These are phyloP conservation scores for Bombus waltoni DNA, from an alignment of 1,140 invertebrate genomes.

Conservation along the genomic window DNA sequence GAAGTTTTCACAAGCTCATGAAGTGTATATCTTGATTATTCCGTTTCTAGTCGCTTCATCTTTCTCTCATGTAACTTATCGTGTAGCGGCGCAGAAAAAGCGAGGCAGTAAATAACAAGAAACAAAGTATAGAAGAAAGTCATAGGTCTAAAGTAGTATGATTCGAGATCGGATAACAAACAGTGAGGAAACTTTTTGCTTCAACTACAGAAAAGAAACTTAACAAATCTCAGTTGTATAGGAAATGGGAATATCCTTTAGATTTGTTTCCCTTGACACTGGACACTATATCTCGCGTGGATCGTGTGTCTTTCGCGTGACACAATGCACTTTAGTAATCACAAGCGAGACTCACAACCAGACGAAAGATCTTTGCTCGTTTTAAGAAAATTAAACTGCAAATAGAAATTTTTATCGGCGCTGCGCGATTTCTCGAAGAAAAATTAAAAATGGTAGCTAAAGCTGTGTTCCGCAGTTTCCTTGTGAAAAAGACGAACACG, in stretches of 20 bases:
- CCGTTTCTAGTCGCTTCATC: background rate
- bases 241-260: no score
- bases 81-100: background rate
- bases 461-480: no score
- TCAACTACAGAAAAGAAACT: background rate
- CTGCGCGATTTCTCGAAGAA: no score
- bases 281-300: no score
- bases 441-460: no score
- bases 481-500: no score
- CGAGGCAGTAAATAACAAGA: background rate
- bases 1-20: background rate
- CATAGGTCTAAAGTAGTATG: background rate
- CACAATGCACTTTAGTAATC: no score
- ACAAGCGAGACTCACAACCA: no score
- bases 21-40: background rate
- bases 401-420: no score
- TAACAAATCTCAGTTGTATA: background rate
- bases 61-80: background rate
- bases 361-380: no score
- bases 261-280: background rate
- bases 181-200: background rate
- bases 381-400: no score
- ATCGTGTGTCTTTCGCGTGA: no score
- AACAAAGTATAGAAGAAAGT: background rate
- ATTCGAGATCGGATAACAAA: background rate